These are phyloP conservation scores for Neocrepidodera transversa DNA, from an alignment of 2,888 invertebrate species.

Conservation along the genomic window DNA sequence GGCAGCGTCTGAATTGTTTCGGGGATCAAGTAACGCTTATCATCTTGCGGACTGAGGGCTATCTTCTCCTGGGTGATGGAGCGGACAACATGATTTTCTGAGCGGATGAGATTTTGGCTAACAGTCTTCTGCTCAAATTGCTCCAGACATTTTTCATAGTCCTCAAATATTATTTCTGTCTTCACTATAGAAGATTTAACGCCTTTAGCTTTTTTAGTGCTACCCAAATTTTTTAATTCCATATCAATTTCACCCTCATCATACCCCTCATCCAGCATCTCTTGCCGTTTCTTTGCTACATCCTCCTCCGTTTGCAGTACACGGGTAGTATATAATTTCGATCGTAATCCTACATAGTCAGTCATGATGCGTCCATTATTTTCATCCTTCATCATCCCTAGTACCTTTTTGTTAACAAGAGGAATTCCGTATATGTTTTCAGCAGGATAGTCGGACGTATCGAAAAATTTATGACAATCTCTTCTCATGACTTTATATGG, in stretches of 20 bases:
- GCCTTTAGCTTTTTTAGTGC: background rate
- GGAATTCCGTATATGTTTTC: background rate
- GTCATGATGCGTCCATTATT: too few relatives aligned
- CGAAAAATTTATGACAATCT: slow-evolving; percentile 26
- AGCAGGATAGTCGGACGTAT: background rate
- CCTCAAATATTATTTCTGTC: background rate
- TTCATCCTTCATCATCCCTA: slow-evolving; percentile 9
- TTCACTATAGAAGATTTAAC: background rate
- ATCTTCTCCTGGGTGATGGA: slow-evolving; percentile 36
- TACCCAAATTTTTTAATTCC: too few relatives aligned
- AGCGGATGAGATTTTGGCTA: slow-evolving; percentile 13
- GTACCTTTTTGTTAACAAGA: background rate
- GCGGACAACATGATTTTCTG: slow-evolving; percentile 33
- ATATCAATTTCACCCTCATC: background rate
- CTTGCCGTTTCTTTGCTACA: slow-evolving; percentile 7
- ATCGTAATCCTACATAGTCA: too few relatives aligned
- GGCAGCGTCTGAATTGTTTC: background rate
- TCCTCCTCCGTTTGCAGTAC: background rate
- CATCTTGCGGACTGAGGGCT: slow-evolving; percentile 35
- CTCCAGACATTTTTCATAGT: slow-evolving; percentile 26
- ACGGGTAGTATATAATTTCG: too few relatives aligned
- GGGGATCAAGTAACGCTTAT: slow-evolving; percentile 34
- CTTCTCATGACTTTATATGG: slow-evolving; percentile 32
- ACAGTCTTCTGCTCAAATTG: background rate
- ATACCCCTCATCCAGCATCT: slow-evolving; percentile 6